A percentile compares a stretch with the other conserved stretches of the same genome.
phyloP scores from a whole-genome alignment of 2,888 invertebrate species.

The Nymphalis urticae region DNA sequence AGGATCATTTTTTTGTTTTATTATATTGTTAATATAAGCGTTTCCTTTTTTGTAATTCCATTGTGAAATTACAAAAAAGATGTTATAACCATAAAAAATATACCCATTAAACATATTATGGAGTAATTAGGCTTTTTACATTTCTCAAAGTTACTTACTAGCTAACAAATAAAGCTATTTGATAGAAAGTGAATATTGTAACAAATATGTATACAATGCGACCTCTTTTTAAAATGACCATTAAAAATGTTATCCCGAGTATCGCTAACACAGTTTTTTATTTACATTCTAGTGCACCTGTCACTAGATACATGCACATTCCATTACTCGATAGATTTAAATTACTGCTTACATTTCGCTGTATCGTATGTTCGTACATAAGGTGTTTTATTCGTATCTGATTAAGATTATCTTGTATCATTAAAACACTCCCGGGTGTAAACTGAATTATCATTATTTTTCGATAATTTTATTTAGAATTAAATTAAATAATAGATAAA shows the following conservation, averaged over 20 bases:
- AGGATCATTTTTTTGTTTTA: neutral
- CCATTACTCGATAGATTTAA: slow-evolving; percentile 5
- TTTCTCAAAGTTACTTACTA: too few relatives aligned
- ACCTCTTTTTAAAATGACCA: neutral
- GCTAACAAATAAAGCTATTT: too few relatives aligned
- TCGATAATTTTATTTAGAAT: too few relatives aligned
- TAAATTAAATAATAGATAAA: too few relatives aligned
- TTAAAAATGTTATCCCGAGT: slow-evolving; percentile 1
- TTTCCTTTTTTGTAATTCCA: neutral
- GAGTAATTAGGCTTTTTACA: too few relatives aligned
- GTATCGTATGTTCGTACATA: neutral
- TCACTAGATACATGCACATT: slow-evolving; percentile 5
- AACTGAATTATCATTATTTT: neutral
- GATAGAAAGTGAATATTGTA: neutral
- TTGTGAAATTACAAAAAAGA: too few relatives aligned
- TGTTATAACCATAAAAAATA: too few relatives aligned
- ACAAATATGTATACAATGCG: neutral
- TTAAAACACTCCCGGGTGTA: neutral
- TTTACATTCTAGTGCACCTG: slow-evolving; percentile 10
- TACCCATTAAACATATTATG: too few relatives aligned
- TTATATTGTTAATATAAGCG: neutral
- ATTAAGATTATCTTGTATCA: neutral
- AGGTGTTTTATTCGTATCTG: neutral
- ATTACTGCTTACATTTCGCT: slow-evolving; percentile 4
- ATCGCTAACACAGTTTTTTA: slow-evolving; percentile 5